Evolutionary conservation across 2,797 vertebrate genomes (phyloP).

Genomic region (Tragopan temminckii): DNA sequence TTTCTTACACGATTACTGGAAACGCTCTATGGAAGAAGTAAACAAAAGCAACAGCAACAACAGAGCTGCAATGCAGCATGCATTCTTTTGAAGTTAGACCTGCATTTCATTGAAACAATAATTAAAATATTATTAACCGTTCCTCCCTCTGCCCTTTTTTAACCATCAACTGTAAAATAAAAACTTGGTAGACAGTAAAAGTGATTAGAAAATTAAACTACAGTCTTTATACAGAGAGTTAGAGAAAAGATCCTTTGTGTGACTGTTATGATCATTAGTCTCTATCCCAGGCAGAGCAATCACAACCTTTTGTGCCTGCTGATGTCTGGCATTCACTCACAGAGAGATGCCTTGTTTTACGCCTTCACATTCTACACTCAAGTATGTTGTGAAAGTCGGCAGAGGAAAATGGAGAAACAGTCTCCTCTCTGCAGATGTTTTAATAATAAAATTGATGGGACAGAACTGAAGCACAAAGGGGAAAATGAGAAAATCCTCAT

Average conservation of each 20-base stretch:
- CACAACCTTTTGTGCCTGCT: constrained; percentile 1
- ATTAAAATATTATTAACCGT: background rate
- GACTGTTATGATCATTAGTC: background rate
- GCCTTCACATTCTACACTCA: background rate
- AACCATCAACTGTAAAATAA: background rate
- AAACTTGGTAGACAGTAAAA: background rate
- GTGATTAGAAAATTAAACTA: constrained; percentile 36
- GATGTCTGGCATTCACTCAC: background rate
- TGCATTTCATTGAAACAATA: background rate
- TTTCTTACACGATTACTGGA: background rate
- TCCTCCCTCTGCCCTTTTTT: background rate
- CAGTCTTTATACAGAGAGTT: background rate
- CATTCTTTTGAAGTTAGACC: background rate
- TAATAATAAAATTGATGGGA: background rate
- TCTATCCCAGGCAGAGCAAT: constrained; percentile 28
- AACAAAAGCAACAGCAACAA: background rate
- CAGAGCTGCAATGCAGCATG: background rate
- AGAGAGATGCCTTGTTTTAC: constrained; percentile 14
- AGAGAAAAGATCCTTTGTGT: background rate
- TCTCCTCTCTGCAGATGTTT: background rate
- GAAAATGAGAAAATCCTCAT: background rate
- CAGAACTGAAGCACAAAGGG: background rate
- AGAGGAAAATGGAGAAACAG: background rate
- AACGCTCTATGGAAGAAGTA: background rate
- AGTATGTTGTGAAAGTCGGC: constrained; percentile 6